Evolutionary conservation across 1,140 invertebrate species (phyloP).

Genomic region (Heliconius congener): DNA sequence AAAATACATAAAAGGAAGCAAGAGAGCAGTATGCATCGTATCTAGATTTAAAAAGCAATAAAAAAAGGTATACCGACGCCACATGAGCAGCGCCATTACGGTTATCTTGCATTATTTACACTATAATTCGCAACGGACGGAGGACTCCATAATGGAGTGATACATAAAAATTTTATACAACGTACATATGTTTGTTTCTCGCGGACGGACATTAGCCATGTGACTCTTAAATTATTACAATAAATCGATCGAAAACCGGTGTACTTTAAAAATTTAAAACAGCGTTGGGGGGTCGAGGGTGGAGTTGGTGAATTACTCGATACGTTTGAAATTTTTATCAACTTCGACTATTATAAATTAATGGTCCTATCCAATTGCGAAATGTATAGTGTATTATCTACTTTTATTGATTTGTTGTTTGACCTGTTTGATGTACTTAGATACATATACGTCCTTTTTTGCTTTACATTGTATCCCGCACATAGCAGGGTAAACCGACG

Average conservation of each 20-base stretch:
- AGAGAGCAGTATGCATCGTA: background rate
- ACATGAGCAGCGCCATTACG: background rate
- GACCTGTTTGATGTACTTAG: background rate
- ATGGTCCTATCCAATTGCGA: background rate
- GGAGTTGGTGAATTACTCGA: background rate
- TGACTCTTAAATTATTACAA: background rate
- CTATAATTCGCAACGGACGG: background rate
- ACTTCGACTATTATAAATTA: background rate
- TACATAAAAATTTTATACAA: background rate
- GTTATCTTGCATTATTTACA: background rate
- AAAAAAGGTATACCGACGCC: background rate
- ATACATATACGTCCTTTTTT: background rate
- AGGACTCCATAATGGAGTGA: background rate
- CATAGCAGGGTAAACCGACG: too few species aligned
- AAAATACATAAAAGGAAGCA: background rate
- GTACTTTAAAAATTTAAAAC: conserved; percentile 4
- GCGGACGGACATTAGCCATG: background rate
- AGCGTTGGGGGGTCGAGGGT: background rate
- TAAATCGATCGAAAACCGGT: conserved; percentile 6
- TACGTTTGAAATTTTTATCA: conserved; percentile 12
- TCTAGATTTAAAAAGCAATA: background rate
- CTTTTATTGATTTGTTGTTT: background rate
- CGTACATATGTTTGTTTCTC: conserved; percentile 6
- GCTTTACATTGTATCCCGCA: too few species aligned
- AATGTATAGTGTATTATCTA: background rate